A percentile compares a stretch with the other conserved stretches of the same genome.
Conservation (phyloP, 2,888 invertebrate genomes). For the Chalcosyrphus nemorum region DNA sequence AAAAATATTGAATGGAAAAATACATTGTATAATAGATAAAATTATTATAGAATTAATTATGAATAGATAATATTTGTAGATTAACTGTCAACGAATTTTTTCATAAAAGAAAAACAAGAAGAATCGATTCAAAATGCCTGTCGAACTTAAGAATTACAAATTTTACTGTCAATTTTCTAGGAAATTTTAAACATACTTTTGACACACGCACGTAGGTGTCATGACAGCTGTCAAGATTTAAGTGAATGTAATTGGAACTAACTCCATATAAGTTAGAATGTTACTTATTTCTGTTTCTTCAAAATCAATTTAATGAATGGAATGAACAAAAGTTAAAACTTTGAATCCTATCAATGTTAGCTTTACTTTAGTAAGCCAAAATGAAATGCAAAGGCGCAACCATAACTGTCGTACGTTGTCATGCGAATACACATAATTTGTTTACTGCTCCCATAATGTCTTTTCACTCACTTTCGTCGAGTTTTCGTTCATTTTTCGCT, state of each 20-base stretch:
- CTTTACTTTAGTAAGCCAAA: too few relatives aligned
- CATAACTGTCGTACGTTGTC: too few relatives aligned
- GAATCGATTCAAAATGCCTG: constrained; percentile 43
- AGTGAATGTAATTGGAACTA: neutral
- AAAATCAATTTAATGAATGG: too few relatives aligned
- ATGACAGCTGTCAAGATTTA: neutral
- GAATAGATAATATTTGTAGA: constrained; percentile 38
- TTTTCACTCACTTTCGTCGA: too few relatives aligned
- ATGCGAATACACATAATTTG: too few relatives aligned
- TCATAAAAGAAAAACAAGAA: constrained; percentile 29
- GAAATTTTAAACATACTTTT: neutral
- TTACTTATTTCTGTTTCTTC: too few relatives aligned
- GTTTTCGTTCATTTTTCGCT: too few relatives aligned
- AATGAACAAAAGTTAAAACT: too few relatives aligned
- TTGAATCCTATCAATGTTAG: too few relatives aligned
- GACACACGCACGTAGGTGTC: neutral
- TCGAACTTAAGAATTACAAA: constrained; percentile 40
- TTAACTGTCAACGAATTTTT: constrained; percentile 68
- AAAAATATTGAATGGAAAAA: constrained; percentile 3
- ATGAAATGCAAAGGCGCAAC: too few relatives aligned
- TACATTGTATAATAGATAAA: constrained; percentile 42
- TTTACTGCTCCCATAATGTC: too few relatives aligned
- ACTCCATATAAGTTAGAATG: neutral
- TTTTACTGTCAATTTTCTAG: constrained; percentile 58
- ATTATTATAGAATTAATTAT: constrained; percentile 8